phyloP scores from a whole-genome alignment of 2,888 invertebrate genomes.

The Trisateles emortualis region DNA sequence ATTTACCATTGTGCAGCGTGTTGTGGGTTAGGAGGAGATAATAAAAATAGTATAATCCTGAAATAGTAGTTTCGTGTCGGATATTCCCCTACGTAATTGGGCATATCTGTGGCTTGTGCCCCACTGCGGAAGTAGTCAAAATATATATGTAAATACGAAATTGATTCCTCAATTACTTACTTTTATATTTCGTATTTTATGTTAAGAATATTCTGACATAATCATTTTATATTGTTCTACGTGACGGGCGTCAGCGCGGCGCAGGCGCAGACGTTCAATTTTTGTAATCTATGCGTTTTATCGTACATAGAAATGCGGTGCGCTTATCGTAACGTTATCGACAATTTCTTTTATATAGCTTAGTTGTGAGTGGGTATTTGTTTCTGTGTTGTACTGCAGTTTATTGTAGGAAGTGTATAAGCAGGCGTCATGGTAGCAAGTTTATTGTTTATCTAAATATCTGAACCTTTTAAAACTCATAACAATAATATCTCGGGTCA shows the following conservation, averaged over 20 bases:
- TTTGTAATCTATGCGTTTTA: slow-evolving; percentile 46
- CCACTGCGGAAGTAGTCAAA: too few species aligned
- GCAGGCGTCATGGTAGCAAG: too few species aligned
- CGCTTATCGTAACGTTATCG: slow-evolving; percentile 44
- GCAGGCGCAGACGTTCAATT: slow-evolving; percentile 22
- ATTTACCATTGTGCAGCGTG: too few species aligned
- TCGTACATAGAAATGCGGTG: slow-evolving; percentile 28
- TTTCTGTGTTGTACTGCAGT: slow-evolving; percentile 8
- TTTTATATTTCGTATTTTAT: background rate
- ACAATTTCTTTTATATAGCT: slow-evolving; percentile 42
- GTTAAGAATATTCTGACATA: background rate
- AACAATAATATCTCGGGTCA: too few species aligned
- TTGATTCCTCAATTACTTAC: background rate
- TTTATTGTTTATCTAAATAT: too few species aligned
- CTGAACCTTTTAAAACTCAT: too few species aligned
- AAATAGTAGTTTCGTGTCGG: too few species aligned
- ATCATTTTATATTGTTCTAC: background rate
- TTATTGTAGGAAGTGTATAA: background rate
- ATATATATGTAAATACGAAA: too few species aligned
- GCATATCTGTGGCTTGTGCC: too few species aligned
- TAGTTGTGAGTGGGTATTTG: slow-evolving; percentile 20
- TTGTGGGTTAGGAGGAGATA: too few species aligned
- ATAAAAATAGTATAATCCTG: too few species aligned
- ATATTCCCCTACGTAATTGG: too few species aligned
- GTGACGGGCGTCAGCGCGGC: slow-evolving; percentile 11